These are phyloP conservation scores for Salminus brasiliensis DNA, from an alignment of 2,113 vertebrate genomes.

Conservation along the genomic window DNA sequence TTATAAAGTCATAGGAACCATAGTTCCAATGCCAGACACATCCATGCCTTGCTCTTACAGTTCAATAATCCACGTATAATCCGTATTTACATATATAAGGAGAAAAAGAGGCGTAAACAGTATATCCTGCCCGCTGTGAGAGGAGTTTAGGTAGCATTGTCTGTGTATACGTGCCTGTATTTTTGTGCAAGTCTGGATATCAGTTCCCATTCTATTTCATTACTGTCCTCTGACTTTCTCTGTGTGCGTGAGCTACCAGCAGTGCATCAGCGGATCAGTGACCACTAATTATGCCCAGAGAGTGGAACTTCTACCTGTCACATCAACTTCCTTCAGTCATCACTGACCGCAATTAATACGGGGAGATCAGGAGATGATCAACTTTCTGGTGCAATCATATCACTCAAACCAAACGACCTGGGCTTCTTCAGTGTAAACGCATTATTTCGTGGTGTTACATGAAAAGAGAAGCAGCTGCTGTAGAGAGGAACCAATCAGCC, in stretches of 20 bases:
- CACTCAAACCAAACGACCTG: constrained; percentile 1
- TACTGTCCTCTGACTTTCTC: background rate
- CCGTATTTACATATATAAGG: too few species aligned
- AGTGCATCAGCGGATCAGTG: background rate
- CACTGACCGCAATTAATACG: background rate
- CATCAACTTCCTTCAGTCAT: background rate
- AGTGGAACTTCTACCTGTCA: background rate
- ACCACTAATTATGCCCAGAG: background rate
- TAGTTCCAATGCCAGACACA: too few species aligned
- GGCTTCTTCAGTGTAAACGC: background rate
- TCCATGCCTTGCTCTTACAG: too few species aligned
- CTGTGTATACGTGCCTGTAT: background rate
- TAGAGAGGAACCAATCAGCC: background rate
- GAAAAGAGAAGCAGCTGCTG: constrained; percentile 2
- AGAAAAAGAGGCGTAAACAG: too few species aligned
- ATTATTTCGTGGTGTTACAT: background rate
- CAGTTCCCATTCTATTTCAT: background rate
- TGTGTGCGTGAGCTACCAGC: background rate
- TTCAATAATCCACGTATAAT: too few species aligned
- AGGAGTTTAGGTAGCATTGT: background rate
- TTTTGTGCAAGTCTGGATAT: background rate
- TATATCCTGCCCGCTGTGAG: background rate
- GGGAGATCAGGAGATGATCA: background rate
- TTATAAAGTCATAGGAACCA: too few species aligned
- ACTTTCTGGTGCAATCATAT: background rate